These are phyloP conservation scores for Piaya cayana DNA, from an alignment of 2,113 vertebrate species.

Conservation along the genomic window DNA sequence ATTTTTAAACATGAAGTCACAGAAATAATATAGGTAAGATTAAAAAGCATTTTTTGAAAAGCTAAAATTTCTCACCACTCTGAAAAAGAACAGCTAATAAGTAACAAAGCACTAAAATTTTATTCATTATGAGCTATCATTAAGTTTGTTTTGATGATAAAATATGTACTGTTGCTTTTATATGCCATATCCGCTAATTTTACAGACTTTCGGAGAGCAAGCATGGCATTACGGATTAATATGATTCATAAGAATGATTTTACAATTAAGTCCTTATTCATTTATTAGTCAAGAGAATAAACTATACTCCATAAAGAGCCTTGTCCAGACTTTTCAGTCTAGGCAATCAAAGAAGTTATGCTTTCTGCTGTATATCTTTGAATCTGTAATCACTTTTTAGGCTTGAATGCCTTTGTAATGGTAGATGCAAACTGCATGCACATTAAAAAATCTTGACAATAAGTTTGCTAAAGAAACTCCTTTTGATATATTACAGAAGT, in stretches of 20 bases:
- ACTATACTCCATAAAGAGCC: not conserved
- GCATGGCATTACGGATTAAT: not conserved
- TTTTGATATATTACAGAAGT: not conserved
- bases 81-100: not conserved
- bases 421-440: not conserved
- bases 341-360: not conserved
- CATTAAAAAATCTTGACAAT: not conserved
- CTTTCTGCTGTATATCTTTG: not conserved
- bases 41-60: not conserved
- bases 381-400: not conserved
- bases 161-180: not conserved
- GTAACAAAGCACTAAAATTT: rapidly evolving
- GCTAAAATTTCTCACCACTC: not conserved
- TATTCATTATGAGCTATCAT: not conserved
- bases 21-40: not conserved
- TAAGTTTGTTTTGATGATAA: not conserved
- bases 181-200: not conserved
- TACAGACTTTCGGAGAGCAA: not conserved
- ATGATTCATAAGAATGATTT: not conserved
- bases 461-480: not conserved
- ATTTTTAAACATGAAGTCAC: too few species aligned
- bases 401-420: slow-evolving; percentile 19
- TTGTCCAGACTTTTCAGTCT: not conserved
- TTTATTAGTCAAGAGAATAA: not conserved
- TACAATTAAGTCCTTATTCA: not conserved